A percentile compares a stretch with the other conserved stretches of the same genome.
These are phyloP conservation scores for Amphiprion percula DNA, from an alignment of 2,113 vertebrate genomes.

Conservation along the genomic window DNA sequence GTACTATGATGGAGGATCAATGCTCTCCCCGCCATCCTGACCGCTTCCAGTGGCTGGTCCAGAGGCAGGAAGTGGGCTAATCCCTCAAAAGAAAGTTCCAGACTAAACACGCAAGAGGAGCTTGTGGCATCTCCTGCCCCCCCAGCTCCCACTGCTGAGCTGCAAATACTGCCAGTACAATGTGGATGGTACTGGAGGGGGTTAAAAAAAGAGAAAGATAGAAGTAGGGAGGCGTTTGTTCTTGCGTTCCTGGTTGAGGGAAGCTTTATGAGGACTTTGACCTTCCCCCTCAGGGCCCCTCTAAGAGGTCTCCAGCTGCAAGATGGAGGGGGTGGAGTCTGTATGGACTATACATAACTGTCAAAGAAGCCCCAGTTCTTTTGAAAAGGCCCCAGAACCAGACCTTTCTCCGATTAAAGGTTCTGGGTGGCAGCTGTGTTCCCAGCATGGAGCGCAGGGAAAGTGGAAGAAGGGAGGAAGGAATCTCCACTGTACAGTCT, in stretches of 20 bases:
- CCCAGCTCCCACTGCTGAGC: slow-evolving; percentile 21
- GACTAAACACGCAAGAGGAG: slow-evolving; percentile 68
- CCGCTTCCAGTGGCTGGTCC: slow-evolving; percentile 50
- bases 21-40: slow-evolving; percentile 56
- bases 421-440: slow-evolving; percentile 21
- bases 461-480: neutral
- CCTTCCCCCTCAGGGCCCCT: slow-evolving; percentile 74
- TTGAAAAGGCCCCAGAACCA: slow-evolving; percentile 56
- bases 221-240: slow-evolving; percentile 59
- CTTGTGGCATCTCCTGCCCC: slow-evolving; percentile 21
- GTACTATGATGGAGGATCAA: slow-evolving; percentile 78
- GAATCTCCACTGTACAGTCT: slow-evolving; percentile 25
- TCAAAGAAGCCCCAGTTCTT: slow-evolving; percentile 67
- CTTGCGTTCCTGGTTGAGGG: slow-evolving; percentile 59
- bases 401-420: slow-evolving; percentile 11
- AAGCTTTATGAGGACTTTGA: slow-evolving; percentile 72
- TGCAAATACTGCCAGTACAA: slow-evolving; percentile 42
- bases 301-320: slow-evolving; percentile 74
- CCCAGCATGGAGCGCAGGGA: slow-evolving; percentile 2
- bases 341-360: slow-evolving; percentile 65
- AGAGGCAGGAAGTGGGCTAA: slow-evolving; percentile 74
- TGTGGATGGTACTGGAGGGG: slow-evolving; percentile 53
- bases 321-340: slow-evolving; percentile 49
- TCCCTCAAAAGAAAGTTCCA: slow-evolving; percentile 76
- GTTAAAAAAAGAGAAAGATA: slow-evolving; percentile 49